These are phyloP conservation scores for Enteromius fasciolatus DNA, from an alignment of 2,797 vertebrate species.

Conservation along the genomic window DNA sequence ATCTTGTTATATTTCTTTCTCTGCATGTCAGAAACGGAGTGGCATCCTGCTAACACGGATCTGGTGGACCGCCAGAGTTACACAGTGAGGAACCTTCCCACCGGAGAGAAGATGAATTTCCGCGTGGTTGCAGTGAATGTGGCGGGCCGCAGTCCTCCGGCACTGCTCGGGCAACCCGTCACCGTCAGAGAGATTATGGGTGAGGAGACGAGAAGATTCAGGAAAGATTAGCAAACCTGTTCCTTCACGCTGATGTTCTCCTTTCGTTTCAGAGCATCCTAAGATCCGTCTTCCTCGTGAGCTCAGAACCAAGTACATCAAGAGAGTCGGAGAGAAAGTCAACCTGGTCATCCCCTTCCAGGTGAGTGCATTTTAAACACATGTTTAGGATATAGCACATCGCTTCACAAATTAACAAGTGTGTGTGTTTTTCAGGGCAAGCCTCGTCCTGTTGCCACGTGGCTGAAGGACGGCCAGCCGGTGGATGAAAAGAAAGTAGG, in stretches of 20 bases:
- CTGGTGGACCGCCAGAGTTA: conserved; percentile 82
- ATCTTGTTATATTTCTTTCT: not conserved
- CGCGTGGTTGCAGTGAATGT: conserved; percentile 86
- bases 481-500: conserved; percentile 78
- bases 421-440: conserved; percentile 79
- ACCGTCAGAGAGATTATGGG: conserved; percentile 89
- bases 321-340: conserved; percentile 85
- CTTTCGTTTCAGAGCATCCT: conserved; percentile 79
- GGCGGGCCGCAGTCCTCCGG: conserved; percentile 82
- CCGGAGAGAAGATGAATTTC: conserved; percentile 86
- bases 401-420: not conserved
- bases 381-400: not conserved
- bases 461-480: conserved; percentile 85
- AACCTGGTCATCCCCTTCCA: conserved; percentile 92
- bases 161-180: conserved; percentile 80
- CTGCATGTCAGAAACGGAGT: conserved; percentile 78
- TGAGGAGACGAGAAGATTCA: conserved; percentile 65
- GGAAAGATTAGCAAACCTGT: not conserved
- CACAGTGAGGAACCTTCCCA: conserved; percentile 83
- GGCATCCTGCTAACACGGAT: conserved; percentile 81
- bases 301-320: conserved; percentile 86
- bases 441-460: conserved; percentile 83
- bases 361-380: conserved; percentile 69
- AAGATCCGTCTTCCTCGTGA: conserved; percentile 91
- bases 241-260: not conserved